phyloP scores from a whole-genome alignment of 2,888 invertebrate species.

The Sarcophaga rosellei region DNA sequence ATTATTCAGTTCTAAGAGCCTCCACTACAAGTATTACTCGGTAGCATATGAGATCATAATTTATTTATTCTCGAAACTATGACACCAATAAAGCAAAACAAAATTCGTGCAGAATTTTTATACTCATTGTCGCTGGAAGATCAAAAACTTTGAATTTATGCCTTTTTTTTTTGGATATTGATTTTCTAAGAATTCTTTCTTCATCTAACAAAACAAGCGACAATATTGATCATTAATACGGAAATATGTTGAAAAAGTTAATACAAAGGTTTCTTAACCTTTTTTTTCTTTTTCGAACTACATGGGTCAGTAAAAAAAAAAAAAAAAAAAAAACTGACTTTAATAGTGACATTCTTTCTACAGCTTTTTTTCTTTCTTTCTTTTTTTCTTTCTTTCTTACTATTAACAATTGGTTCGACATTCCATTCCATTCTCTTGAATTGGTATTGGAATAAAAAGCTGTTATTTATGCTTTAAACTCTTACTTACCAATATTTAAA shows the following conservation, averaged over 20 bases:
- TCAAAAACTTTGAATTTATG: neutral
- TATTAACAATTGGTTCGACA: neutral
- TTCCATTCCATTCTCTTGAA: constrained; percentile 23
- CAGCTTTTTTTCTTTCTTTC: constrained; percentile 1
- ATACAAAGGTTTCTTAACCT: constrained; percentile 40
- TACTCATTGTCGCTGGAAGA: constrained; percentile 21
- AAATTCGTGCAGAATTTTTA: neutral
- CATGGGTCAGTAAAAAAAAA: too few relatives aligned
- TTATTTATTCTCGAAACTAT: constrained; percentile 60
- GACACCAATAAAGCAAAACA: constrained; percentile 29
- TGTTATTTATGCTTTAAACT: too few relatives aligned
- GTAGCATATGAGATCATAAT: constrained; percentile 64
- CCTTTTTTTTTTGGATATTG: neutral
- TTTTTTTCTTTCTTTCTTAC: neutral
- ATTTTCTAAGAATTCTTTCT: neutral
- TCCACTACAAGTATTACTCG: constrained; percentile 30
- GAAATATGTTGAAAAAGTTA: neutral
- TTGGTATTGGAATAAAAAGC: too few relatives aligned
- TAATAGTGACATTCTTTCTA: neutral
- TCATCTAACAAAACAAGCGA: neutral
- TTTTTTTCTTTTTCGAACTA: neutral
- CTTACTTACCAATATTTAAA: constrained; percentile 2
- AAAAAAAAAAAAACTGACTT: neutral
- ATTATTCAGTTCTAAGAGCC: neutral
- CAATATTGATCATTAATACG: neutral